A percentile compares a stretch with the other conserved stretches of the same genome.
Conservation (phyloP, 2,797 vertebrate genomes). For the Liasis olivaceus region DNA sequence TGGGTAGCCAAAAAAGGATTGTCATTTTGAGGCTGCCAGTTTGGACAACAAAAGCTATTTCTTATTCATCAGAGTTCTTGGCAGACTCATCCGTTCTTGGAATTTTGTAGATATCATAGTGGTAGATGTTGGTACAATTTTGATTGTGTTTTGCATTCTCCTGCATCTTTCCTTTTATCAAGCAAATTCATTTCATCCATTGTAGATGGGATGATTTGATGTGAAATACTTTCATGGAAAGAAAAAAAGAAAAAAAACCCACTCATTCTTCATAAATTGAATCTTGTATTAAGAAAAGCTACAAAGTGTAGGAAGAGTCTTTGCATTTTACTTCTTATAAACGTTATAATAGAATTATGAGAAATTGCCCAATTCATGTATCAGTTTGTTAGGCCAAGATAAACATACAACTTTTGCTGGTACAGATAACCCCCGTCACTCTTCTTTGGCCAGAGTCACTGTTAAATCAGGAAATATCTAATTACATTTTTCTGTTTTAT, state of each 20-base stretch:
- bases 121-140: conserved; percentile 27
- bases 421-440: not conserved
- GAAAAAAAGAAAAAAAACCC: not conserved
- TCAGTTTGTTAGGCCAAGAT: not conserved
- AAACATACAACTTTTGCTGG: not conserved
- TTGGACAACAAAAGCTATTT: conserved; percentile 51
- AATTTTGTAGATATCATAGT: conserved; percentile 41
- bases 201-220: conserved; percentile 28
- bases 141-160: conserved; percentile 14
- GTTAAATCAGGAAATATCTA: no score
- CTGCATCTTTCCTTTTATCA: conserved; percentile 21
- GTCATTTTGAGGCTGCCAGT: conserved; percentile 53
- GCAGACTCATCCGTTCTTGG: conserved; percentile 34
- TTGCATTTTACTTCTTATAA: not conserved
- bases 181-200: conserved; percentile 38
- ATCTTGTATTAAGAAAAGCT: conserved; percentile 34
- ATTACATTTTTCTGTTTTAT: not conserved
- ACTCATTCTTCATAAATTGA: conserved; percentile 35
- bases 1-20: conserved; percentile 59
- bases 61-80: conserved; percentile 18
- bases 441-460: not conserved
- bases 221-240: conserved; percentile 29
- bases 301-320: conserved; percentile 38
- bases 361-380: not conserved
- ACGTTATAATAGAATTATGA: not conserved